These are phyloP conservation scores for Zygogramma bicolorata DNA, from an alignment of 2,888 invertebrate genomes.

Conservation along the genomic window DNA sequence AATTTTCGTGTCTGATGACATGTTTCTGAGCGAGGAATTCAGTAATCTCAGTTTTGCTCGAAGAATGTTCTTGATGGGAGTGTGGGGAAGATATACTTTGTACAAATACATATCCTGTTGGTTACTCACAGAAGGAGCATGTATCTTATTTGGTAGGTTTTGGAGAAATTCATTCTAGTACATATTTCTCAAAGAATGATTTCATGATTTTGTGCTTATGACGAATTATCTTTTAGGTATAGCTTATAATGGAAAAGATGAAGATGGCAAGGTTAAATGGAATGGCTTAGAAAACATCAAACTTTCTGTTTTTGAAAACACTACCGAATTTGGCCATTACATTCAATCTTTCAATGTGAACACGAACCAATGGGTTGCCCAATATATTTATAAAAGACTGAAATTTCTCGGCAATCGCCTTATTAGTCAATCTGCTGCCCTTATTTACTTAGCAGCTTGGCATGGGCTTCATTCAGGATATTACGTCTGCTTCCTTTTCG, in stretches of 20 bases:
- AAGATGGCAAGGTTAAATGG: slow-evolving; percentile 78
- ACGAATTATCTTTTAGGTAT: slow-evolving; percentile 75
- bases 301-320: slow-evolving; percentile 83
- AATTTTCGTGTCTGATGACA: slow-evolving; percentile 78
- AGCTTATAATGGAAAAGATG: slow-evolving; percentile 82
- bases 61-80: slow-evolving; percentile 76
- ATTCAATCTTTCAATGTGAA: slow-evolving; percentile 95
- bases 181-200: no score
- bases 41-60: slow-evolving; percentile 69
- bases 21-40: slow-evolving; percentile 77
- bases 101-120: slow-evolving; percentile 96
- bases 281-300: slow-evolving; percentile 92
- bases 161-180: not conserved
- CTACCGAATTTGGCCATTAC: slow-evolving; percentile 87
- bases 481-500: slow-evolving; percentile 91
- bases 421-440: slow-evolving; percentile 83
- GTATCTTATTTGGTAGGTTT: slow-evolving; percentile 71
- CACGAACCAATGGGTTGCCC: slow-evolving; percentile 94
- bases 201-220: not conserved
- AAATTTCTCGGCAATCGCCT: slow-evolving; percentile 88
- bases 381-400: slow-evolving; percentile 94
- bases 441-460: slow-evolving; percentile 94
- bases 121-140: slow-evolving; percentile 88
- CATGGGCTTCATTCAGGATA: slow-evolving; percentile 96
- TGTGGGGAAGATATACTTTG: slow-evolving; percentile 88